Percentiles rank a stretch among this genome's conserved stretches.
Conservation (phyloP, 92 coral and sea anemone genomes). For the Micromussa lordhowensis region DNA sequence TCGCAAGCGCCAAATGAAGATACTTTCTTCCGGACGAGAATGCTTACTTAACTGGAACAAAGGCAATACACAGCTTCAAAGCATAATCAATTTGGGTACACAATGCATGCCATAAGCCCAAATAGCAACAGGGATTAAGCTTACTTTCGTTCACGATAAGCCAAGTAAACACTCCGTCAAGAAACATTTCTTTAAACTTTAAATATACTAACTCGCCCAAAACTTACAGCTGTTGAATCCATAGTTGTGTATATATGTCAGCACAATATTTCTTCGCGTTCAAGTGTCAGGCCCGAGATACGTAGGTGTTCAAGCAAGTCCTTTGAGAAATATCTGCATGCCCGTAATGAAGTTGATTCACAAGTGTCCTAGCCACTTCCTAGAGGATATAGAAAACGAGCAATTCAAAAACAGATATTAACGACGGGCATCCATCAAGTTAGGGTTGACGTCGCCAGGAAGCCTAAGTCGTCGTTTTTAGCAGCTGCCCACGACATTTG, state of each 20-base stretch:
- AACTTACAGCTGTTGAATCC: conserved; percentile 30
- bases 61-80: background rate
- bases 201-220: background rate
- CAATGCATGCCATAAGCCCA: background rate
- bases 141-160: background rate
- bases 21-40: background rate
- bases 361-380: background rate
- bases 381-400: background rate
- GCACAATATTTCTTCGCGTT: background rate
- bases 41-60: background rate
- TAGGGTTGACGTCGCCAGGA: background rate
- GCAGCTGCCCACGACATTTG: background rate
- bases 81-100: background rate
- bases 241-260: background rate
- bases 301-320: background rate
- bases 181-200: background rate
- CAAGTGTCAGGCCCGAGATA: background rate
- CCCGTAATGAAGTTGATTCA: background rate
- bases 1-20: background rate
- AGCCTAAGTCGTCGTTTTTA: background rate
- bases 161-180: background rate
- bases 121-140: background rate
- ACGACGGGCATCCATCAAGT: background rate
- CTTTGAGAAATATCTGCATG: background rate
- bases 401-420: background rate